phyloP scores from a whole-genome alignment of 2,113 vertebrate species.

The Gulo gulo region DNA sequence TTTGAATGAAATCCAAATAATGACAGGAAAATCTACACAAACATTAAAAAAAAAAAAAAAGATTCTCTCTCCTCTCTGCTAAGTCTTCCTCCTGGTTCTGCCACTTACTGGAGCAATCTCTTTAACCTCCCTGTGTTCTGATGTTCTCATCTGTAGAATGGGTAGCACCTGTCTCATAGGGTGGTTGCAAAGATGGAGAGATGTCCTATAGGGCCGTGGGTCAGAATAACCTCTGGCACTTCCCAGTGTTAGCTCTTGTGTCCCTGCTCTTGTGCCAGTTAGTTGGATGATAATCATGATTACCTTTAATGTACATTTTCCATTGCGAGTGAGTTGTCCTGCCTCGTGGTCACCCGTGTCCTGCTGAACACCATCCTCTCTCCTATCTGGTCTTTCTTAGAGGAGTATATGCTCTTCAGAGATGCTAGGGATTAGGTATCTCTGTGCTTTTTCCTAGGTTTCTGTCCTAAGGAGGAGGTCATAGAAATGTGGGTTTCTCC shows the following conservation, averaged over 20 bases:
- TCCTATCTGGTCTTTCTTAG: background rate
- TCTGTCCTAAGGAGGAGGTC: background rate
- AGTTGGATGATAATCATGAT: background rate
- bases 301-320: background rate
- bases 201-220: background rate
- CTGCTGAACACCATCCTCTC: background rate
- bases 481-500: background rate
- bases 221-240: background rate
- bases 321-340: background rate
- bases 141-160: background rate
- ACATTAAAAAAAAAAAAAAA: background rate
- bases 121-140: background rate
- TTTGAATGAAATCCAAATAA: conserved; percentile 2
- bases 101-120: background rate
- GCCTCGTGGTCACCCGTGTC: background rate
- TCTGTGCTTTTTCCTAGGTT: background rate
- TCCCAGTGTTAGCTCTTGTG: background rate
- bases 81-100: background rate
- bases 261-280: background rate
- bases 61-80: background rate
- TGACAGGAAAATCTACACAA: background rate
- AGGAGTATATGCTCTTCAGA: background rate
- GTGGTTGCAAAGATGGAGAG: background rate
- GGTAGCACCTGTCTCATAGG: background rate
- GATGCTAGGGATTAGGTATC: too few relatives aligned